Percentiles rank a stretch among this genome's conserved stretches.
These are phyloP conservation scores for Clarias magur DNA, from an alignment of 2,113 vertebrate genomes.

Conservation along the genomic window DNA sequence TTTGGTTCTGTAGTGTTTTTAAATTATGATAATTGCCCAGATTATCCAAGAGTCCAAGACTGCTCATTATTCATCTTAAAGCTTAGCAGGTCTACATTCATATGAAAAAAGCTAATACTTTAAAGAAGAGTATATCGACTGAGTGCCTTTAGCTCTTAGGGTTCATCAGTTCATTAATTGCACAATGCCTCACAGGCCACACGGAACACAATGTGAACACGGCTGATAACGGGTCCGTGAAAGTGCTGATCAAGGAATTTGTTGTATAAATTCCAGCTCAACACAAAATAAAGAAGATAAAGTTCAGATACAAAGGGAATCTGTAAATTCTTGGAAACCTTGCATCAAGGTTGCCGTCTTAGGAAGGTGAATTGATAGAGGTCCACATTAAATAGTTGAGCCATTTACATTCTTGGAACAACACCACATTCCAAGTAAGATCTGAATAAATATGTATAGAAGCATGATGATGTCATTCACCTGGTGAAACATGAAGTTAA, in stretches of 20 bases:
- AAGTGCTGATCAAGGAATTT: background rate
- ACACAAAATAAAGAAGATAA: no score
- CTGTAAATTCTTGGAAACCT: background rate
- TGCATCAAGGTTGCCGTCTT: background rate
- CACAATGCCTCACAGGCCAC: background rate
- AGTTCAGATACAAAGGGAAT: background rate
- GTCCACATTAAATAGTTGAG: background rate
- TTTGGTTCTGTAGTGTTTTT: background rate
- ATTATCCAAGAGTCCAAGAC: no score
- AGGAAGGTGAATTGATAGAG: background rate
- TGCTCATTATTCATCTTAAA: background rate
- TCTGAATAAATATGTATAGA: slow-evolving; percentile 2
- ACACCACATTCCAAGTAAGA: background rate
- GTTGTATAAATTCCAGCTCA: background rate
- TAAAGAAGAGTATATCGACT: background rate
- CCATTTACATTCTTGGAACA: slow-evolving; percentile 7
- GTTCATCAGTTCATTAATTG: slow-evolving; percentile 14
- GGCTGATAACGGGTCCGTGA: background rate
- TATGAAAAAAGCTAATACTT: background rate
- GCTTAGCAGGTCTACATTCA: background rate
- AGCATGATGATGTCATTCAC: slow-evolving; percentile 5
- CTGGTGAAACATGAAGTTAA: slow-evolving; percentile 24
- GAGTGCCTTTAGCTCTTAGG: background rate
- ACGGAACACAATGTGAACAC: background rate
- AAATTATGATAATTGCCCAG: background rate